Base-by-base conservation (phyloP, 2,113 vertebrate species). In the Phalacrocorax brasilianus region DNA sequence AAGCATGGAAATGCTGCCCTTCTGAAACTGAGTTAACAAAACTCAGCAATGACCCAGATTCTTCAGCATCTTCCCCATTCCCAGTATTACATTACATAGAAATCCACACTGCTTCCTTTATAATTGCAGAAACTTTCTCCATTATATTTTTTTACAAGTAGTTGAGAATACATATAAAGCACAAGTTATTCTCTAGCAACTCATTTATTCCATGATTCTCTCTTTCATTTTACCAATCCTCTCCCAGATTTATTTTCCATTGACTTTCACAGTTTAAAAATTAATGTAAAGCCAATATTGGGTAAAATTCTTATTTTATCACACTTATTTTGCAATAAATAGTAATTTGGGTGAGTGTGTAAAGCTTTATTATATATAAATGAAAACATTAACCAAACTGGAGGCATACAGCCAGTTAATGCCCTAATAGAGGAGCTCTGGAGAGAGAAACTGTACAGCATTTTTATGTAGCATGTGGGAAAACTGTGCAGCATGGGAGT, bases 391-490 rank as follows among this genome's bases (percentile, higher is more conserved):
- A 94, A 95, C 73, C 85, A 94, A 95, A 91, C 44, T 44, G 47
- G 92, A 97, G 78, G 77, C 78, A 92, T 74, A 91, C 66, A 96
- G 91, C 85, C 95, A 97, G 95, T 87, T 94, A 94, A 56, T 91
- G 88, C 85, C 77, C 91, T 95, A 44, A 89, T 70, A 91, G 76
- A 83, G 91, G 78, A 97, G 97, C 79, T 89, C 90, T 91, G 91
- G 93, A 96, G 92, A 87, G 85, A 95, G 95, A 93, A 97, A 95
- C 90, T 93, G 94, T 58, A 89, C 87, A 95, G 93, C 94, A 95
- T 95, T 98, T 98, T 97, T 94, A 97, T 96, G 96, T 67, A 97
- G 91, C 97, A 97, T 66, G 81, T 97, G 97, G 97, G 95, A 95
- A 96, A 98, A 97, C 87, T 77, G 68, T 94, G 95, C 87, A 96